Percentiles rank a stretch among this genome's conserved stretches.
phyloP scores from a whole-genome alignment of 1,140 invertebrate genomes.

The Leptoteleia sp. region DNA sequence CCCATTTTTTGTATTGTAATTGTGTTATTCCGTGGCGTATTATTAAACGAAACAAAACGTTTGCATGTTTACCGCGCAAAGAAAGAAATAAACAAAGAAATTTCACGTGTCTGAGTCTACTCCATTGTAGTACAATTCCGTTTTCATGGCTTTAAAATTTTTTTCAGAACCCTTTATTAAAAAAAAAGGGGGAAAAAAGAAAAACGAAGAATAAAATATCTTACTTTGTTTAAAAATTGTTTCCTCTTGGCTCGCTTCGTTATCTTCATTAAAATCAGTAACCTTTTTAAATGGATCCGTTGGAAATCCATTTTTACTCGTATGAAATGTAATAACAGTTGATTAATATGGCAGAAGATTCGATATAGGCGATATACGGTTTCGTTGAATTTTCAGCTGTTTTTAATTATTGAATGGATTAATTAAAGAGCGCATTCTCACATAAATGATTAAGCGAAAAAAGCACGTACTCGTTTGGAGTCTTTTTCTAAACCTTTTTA shows the following conservation, averaged over 20 bases:
- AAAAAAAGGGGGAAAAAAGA: too few species aligned
- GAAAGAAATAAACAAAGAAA: slow-evolving; percentile 45
- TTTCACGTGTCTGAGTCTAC: slow-evolving; percentile 36
- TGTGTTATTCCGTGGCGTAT: slow-evolving; percentile 20
- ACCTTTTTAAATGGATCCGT: slow-evolving; percentile 2
- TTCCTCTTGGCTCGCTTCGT: slow-evolving; percentile 9
- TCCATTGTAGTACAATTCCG: slow-evolving; percentile 47
- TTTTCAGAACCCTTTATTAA: slow-evolving; percentile 38
- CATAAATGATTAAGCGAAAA: too few species aligned
- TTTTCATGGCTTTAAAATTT: slow-evolving; percentile 40
- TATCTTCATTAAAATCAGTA: slow-evolving; percentile 45
- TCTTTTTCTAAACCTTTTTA: too few species aligned
- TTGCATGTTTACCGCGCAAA: slow-evolving; percentile 8
- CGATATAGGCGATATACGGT: slow-evolving; percentile 1
- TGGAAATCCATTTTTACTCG: slow-evolving; percentile 3
- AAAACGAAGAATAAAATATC: too few species aligned
- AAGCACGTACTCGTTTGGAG: too few species aligned
- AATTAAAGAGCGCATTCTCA: too few species aligned
- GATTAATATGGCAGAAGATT: slow-evolving; percentile 9
- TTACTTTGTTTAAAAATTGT: slow-evolving; percentile 48
- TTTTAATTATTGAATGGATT: background rate
- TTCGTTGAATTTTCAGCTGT: background rate
- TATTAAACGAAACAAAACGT: slow-evolving; percentile 51
- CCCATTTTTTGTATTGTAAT: slow-evolving; percentile 15
- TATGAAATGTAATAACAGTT: slow-evolving; percentile 14